Conservation (phyloP, 2,888 invertebrate genomes). For the Zygothrica quintamaculata region DNA sequence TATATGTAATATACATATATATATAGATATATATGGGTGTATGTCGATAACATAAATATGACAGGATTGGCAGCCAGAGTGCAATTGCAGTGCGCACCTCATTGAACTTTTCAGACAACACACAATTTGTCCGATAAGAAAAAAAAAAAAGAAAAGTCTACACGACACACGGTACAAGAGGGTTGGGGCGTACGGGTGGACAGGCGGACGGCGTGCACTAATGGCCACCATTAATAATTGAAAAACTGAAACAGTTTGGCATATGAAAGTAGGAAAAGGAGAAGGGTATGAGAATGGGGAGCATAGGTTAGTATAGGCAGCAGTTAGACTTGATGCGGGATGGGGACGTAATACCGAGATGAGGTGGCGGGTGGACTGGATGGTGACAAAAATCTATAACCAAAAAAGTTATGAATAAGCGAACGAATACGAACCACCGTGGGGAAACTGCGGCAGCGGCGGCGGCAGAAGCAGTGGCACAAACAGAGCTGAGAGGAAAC, state of each 20-base stretch:
- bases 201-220: slow-evolving; percentile 60
- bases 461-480: slow-evolving; percentile 17
- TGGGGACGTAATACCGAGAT: too few species aligned
- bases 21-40: not conserved
- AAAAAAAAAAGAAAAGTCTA: slow-evolving; percentile 65
- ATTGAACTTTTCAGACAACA: slow-evolving; percentile 77
- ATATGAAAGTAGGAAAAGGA: slow-evolving; percentile 46
- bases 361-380: slow-evolving; percentile 14
- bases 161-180: slow-evolving; percentile 36
- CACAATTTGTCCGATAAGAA: slow-evolving; percentile 77
- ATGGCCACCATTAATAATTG: slow-evolving; percentile 80
- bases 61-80: slow-evolving; percentile 54
- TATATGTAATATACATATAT: slow-evolving; percentile 1
- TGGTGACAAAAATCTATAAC: slow-evolving; percentile 76
- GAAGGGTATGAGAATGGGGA: not conserved
- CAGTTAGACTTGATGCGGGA: not conserved
- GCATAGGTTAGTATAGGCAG: slow-evolving; percentile 14
- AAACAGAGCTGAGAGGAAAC: slow-evolving; percentile 13
- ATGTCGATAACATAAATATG: slow-evolving; percentile 73
- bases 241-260: slow-evolving; percentile 77
- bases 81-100: slow-evolving; percentile 75
- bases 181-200: slow-evolving; percentile 18
- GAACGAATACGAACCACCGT: slow-evolving; percentile 58
- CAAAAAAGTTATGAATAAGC: slow-evolving; percentile 77
- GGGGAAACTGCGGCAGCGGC: slow-evolving; percentile 14